Percentiles rank a stretch among this genome's conserved stretches.
Evolutionary conservation across 37 sponge, comb jelly and placozoan genomes (phyloP).

Genomic region (Dysidea cf. avara): DNA sequence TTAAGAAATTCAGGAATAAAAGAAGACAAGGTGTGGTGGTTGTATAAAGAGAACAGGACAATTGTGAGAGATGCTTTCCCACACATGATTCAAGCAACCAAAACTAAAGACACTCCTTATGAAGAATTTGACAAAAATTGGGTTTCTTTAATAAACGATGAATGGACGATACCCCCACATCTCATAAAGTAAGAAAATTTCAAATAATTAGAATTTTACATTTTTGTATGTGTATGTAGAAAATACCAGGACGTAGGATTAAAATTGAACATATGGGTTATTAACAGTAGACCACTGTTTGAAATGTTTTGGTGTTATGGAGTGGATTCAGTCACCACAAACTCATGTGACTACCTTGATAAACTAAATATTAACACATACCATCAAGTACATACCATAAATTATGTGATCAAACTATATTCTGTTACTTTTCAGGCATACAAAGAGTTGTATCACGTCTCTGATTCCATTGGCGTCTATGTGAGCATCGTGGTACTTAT

Average conservation of each 20-base stretch:
- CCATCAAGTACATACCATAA: slow-evolving; percentile 19
- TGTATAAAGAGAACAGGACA: slow-evolving; percentile 6
- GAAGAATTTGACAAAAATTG: slow-evolving; percentile 25
- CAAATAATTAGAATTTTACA: neutral
- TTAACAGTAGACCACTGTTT: slow-evolving; percentile 39
- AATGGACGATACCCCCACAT: slow-evolving; percentile 34
- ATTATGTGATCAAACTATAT: too few species aligned
- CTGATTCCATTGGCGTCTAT: too few species aligned
- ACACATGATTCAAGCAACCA: slow-evolving; percentile 30
- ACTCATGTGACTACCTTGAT: slow-evolving; percentile 35
- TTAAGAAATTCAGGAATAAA: slow-evolving; percentile 26
- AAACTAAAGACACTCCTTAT: slow-evolving; percentile 34
- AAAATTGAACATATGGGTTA: slow-evolving; percentile 48
- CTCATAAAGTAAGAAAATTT: slow-evolving; percentile 1
- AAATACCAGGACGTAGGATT: slow-evolving; percentile 35
- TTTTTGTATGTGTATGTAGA: neutral
- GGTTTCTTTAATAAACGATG: slow-evolving; percentile 47
- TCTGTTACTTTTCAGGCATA: too few species aligned
- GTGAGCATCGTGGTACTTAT: too few species aligned
- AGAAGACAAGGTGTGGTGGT: slow-evolving; percentile 58
- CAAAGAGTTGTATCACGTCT: too few species aligned
- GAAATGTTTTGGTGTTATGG: slow-evolving; percentile 64
- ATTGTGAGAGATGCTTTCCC: slow-evolving; percentile 18
- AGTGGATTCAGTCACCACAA: slow-evolving; percentile 49
- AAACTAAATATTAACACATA: slow-evolving; percentile 13